A percentile compares a stretch with the other conserved stretches of the same genome.
Evolutionary conservation across 2,797 vertebrate genomes (phyloP).

Genomic region (Coracias cyanogaster): DNA sequence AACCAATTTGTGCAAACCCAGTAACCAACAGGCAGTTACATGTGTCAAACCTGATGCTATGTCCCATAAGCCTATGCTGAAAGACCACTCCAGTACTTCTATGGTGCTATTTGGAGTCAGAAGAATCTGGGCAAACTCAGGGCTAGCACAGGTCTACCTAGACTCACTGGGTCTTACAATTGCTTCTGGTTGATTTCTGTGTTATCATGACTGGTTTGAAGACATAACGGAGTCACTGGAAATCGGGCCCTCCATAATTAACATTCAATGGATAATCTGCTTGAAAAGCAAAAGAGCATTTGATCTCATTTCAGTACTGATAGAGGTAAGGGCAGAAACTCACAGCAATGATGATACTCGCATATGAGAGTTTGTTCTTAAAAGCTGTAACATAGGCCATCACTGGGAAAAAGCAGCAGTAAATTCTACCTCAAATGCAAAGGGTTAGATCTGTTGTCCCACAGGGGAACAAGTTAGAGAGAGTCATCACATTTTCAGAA

Average conservation of each 20-base stretch:
- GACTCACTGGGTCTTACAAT: neutral
- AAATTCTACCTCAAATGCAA: neutral
- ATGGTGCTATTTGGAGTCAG: neutral
- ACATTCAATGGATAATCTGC: neutral
- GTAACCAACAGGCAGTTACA: neutral
- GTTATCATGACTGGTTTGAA: neutral
- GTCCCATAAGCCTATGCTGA: accelerated
- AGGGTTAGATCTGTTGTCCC: neutral
- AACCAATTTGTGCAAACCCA: neutral
- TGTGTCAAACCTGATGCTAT: accelerated
- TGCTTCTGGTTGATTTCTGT: neutral
- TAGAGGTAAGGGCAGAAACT: neutral
- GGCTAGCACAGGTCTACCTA: neutral
- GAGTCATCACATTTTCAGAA: neutral
- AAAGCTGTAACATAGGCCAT: neutral
- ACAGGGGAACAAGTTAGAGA: neutral
- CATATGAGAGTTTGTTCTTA: neutral
- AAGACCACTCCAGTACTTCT: neutral
- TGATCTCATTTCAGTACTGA: neutral
- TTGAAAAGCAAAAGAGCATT: neutral
- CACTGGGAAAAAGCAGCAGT: neutral
- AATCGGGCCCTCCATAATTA: neutral
- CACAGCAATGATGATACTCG: neutral
- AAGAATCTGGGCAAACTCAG: neutral
- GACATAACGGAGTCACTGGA: neutral